Conservation (phyloP, 2,797 vertebrate species). For the Sebastes trivittatus region DNA sequence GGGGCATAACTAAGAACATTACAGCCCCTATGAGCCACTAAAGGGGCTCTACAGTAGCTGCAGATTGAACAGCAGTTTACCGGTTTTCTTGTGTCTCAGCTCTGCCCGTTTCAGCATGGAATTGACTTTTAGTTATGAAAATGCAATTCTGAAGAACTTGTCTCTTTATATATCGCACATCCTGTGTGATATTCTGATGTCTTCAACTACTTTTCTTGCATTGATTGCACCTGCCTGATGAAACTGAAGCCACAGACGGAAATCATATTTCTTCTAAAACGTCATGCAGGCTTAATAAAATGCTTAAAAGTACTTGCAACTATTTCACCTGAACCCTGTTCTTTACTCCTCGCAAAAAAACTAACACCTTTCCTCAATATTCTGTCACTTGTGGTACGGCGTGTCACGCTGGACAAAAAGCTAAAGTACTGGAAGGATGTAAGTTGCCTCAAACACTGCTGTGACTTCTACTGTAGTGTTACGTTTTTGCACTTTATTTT, state of each 20-base stretch:
- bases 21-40: background rate
- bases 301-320: slow-evolving; percentile 40
- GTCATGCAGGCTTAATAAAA: slow-evolving; percentile 16
- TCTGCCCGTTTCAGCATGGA: slow-evolving; percentile 58
- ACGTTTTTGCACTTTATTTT: slow-evolving; percentile 31
- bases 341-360: slow-evolving; percentile 56
- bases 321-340: slow-evolving; percentile 45
- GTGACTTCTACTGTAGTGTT: slow-evolving; percentile 64
- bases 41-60: background rate
- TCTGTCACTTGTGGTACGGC: slow-evolving; percentile 82
- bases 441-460: slow-evolving; percentile 83
- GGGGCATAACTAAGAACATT: background rate
- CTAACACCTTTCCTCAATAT: slow-evolving; percentile 93
- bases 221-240: slow-evolving; percentile 31
- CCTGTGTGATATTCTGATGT: slow-evolving; percentile 2
- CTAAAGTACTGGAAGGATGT: slow-evolving; percentile 99
- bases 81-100: background rate
- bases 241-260: background rate
- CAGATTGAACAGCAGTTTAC: background rate
- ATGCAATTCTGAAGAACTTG: background rate
- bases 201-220: slow-evolving; percentile 53
- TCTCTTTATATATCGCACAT: background rate
- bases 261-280: background rate
- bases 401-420: slow-evolving; percentile 90
- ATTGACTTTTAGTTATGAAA: background rate